phyloP scores from a whole-genome alignment of 2,888 invertebrate species.

The Panopea generosa region DNA sequence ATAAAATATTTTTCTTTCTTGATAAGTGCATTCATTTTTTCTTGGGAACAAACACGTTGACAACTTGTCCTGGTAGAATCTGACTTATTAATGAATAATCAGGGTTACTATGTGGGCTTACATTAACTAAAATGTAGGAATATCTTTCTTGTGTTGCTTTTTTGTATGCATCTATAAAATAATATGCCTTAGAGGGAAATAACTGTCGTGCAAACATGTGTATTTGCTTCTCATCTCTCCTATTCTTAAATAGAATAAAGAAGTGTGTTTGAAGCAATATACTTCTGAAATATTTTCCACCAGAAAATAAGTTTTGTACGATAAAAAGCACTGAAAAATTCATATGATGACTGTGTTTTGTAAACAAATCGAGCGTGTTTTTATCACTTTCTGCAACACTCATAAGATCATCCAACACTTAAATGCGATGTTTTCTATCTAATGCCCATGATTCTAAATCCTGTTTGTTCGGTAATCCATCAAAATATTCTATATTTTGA shows the following conservation, averaged over 20 bases:
- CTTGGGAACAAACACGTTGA: conserved; percentile 28
- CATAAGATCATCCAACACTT: no score
- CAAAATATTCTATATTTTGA: conserved; percentile 21
- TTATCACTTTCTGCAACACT: no score
- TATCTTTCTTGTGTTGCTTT: no score
- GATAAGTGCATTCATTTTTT: conserved; percentile 29
- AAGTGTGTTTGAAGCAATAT: conserved; percentile 18
- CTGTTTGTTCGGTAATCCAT: conserved; percentile 32
- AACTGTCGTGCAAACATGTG: conserved; percentile 22
- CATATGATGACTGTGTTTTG: conserved; percentile 29
- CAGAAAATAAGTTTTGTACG: no score
- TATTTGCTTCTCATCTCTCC: conserved; percentile 16
- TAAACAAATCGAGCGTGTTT: conserved; percentile 33
- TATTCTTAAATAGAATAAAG: conserved; percentile 22
- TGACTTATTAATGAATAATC: conserved; percentile 30
- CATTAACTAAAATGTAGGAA: conserved; percentile 26
- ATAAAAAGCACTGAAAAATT: conserved; percentile 29
- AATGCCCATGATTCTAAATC: no score
- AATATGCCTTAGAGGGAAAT: conserved; percentile 18
- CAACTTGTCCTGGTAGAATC: conserved; percentile 29
- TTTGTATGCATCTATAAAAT: conserved; percentile 27
- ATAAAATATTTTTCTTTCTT: conserved; percentile 26
- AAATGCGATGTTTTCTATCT: no score
- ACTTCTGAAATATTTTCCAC: no score
- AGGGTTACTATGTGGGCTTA: conserved; percentile 32